These are phyloP conservation scores for Nomada hirtipes DNA, from an alignment of 2,888 invertebrate genomes.

Conservation along the genomic window DNA sequence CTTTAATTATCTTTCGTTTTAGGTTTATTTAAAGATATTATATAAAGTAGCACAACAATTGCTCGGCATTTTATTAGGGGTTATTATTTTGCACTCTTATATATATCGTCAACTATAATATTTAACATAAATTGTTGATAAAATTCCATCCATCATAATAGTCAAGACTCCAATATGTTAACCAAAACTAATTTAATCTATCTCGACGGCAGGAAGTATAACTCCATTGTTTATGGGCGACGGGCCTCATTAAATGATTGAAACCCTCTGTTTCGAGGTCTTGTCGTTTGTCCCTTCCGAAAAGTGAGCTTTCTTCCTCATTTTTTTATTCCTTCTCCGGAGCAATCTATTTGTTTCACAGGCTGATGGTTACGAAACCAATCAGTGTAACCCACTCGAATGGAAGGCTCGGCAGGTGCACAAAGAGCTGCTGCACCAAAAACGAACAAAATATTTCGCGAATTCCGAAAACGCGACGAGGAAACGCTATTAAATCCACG, in stretches of 20 bases:
- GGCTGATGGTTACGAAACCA: constrained; percentile 73
- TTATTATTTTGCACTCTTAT: no score
- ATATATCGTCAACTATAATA: no score
- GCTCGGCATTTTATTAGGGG: no score
- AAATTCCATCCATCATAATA: background rate
- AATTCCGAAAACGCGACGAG: constrained; percentile 46
- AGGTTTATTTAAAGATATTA: no score
- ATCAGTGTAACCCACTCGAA: constrained; percentile 72
- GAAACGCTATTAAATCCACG: constrained; percentile 24
- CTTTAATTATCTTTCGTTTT: no score
- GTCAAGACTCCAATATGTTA: no score
- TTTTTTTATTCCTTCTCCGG: constrained; percentile 58
- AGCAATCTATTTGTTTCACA: constrained; percentile 75
- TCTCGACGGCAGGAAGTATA: background rate
- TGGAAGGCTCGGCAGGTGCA: constrained; percentile 69
- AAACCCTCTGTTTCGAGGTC: constrained; percentile 9
- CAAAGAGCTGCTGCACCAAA: constrained; percentile 63
- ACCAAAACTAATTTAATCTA: no score
- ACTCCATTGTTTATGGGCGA: background rate
- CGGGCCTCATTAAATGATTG: background rate
- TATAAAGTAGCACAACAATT: no score
- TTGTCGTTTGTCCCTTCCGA: constrained; percentile 55
- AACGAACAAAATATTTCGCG: constrained; percentile 60
- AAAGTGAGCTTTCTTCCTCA: constrained; percentile 39
- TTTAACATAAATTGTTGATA: no score